Percentiles rank a stretch among this genome's conserved stretches.
Conservation (phyloP, 2,797 vertebrate species). For the Myotis daubentonii region DNA sequence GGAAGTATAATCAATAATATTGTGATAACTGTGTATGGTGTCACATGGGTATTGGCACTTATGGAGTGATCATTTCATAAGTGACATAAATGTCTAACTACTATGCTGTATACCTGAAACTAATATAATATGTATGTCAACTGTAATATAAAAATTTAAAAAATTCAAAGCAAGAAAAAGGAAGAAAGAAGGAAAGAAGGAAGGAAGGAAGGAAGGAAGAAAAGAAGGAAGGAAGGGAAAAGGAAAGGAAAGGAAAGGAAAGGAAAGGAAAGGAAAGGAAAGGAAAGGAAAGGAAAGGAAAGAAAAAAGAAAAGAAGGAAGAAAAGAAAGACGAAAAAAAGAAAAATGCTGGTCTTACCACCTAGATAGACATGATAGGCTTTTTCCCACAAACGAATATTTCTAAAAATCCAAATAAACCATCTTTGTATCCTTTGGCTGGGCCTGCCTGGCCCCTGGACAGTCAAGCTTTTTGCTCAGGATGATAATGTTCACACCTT, state of each 20-base stretch:
- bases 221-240: not conserved
- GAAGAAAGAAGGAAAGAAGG: not conserved
- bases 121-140: not conserved
- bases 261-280: not conserved
- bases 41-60: not conserved
- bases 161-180: not conserved
- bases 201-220: no score
- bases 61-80: not conserved
- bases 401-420: not conserved
- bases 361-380: not conserved
- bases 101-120: not conserved
- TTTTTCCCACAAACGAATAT: not conserved
- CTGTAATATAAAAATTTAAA: not conserved
- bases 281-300: accelerated
- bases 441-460: not conserved
- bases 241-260: not conserved
- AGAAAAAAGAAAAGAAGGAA: not conserved
- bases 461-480: not conserved
- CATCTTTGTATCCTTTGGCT: not conserved
- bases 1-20: not conserved
- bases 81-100: not conserved
- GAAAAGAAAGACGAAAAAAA: not conserved
- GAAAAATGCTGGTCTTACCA: not conserved
- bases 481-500: not conserved
- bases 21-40: not conserved